These are phyloP conservation scores for Xerus inauris DNA, from an alignment of 2,113 vertebrate genomes.

Conservation along the genomic window DNA sequence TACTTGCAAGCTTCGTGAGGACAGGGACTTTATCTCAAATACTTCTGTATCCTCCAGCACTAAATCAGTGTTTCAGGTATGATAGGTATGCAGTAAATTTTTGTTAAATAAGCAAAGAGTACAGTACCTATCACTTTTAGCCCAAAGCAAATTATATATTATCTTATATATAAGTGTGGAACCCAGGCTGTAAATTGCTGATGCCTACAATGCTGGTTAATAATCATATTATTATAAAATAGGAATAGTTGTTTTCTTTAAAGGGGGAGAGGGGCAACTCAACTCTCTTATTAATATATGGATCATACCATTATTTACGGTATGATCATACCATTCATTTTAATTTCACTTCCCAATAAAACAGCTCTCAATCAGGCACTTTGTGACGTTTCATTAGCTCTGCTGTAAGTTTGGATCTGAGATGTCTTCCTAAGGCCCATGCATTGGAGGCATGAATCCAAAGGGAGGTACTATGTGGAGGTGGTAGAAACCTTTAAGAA, in stretches of 20 bases:
- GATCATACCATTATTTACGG: neutral
- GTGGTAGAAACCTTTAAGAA: neutral
- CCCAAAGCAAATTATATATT: conserved; percentile 14
- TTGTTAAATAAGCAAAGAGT: neutral
- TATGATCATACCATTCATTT: too few relatives aligned
- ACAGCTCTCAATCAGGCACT: neutral
- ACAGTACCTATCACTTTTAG: neutral
- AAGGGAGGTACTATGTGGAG: neutral
- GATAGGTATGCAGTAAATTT: neutral
- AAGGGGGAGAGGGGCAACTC: neutral
- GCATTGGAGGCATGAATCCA: neutral
- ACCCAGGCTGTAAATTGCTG: neutral
- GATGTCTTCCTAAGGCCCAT: neutral
- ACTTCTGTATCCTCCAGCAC: neutral
- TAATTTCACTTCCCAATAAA: conserved; percentile 2
- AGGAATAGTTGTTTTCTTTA: neutral
- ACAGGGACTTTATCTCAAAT: neutral
- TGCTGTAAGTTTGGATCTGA: neutral
- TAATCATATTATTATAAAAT: conserved; percentile 27
- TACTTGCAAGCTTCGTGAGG: neutral
- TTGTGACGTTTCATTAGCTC: neutral
- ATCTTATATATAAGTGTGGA: neutral
- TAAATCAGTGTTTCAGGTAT: neutral
- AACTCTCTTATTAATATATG: neutral
- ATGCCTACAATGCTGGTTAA: neutral